Base-by-base conservation (phyloP, 2,113 vertebrate genomes). In the Sinocyclocheilus maitianheensis region DNA sequence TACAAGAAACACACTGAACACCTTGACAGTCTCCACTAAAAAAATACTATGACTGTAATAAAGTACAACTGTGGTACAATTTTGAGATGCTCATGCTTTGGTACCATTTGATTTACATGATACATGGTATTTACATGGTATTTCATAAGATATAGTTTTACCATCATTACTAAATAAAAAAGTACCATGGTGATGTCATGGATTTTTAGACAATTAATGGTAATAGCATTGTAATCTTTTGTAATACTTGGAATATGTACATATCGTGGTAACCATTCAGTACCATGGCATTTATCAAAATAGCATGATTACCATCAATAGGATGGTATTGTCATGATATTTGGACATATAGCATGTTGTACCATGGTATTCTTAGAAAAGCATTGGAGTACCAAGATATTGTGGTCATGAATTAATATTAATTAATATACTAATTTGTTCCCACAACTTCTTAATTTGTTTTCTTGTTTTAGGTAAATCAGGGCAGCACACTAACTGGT, bases 1-100 rank as follows among this genome's bases (percentile, higher is more conserved):
- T 77, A 81, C 65, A 65, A 24, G 43, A 80, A 76, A 72, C 55
- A 75, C 40, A 18, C 13, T 48, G 72, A 76, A 51, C 43, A 76
- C 74, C 74, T 76, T 65, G 79, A 81, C 58, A 48, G 43, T 81
- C 13, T 63, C 12, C 22, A 16, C 1, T 5, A 60, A 78, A 58
- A 78, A 78, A 13, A 5, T 3, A n/a, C 53, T 24, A 58, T 14
- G 53, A 78, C 58, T 62, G 58, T n/a, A 8, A 78, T 14, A 43
- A 43, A 40, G 37, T 43, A 72, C 11, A 60, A 9, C 8, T n/a
- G 20, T n/a, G 58, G 22, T 63, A 26, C 34, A 72, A 40, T 18
- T 22, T 12, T 24, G 11, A 24, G 22, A 75, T 48, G 72, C 20
- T 75, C 72, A 14, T 46, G n/a, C 72, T 10, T 22, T 11, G 37